A percentile compares a stretch with the other conserved stretches of the same genome.
phyloP scores from a whole-genome alignment of 2,888 invertebrate species.

The Brenthis ino region DNA sequence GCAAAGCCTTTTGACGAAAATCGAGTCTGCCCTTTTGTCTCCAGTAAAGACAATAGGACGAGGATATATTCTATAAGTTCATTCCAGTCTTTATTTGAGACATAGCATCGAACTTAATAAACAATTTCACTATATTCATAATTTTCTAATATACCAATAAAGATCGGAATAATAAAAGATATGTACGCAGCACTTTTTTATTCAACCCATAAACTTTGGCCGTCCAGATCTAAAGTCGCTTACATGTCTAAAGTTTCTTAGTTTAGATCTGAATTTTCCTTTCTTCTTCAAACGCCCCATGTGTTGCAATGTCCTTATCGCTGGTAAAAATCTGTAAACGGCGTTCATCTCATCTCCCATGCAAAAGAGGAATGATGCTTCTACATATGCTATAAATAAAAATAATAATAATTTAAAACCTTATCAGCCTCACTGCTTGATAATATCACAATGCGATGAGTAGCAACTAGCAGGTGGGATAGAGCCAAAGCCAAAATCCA shows the following conservation, averaged over 20 bases:
- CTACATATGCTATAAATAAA: conserved; percentile 59
- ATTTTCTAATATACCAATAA: no score
- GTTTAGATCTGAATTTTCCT: conserved; percentile 52
- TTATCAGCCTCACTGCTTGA: no score
- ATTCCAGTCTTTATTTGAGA: no score
- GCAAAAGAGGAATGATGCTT: conserved; percentile 65
- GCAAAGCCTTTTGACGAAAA: no score
- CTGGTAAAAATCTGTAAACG: conserved; percentile 62
- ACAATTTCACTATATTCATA: no score
- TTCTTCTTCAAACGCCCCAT: conserved; percentile 69
- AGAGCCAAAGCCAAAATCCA: no score
- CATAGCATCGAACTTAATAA: no score
- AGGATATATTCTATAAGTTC: no score
- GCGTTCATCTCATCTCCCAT: conserved; percentile 60
- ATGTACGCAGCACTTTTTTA: conserved; percentile 1
- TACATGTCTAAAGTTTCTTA: conserved; percentile 60
- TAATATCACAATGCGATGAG: not conserved
- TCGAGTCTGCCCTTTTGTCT: no score
- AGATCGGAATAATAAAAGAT: no score
- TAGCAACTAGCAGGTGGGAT: not conserved
- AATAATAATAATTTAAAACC: not conserved
- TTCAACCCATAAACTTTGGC: conserved; percentile 59
- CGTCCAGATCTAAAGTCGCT: conserved; percentile 52
- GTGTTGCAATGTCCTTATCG: conserved; percentile 64
- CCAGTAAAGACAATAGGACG: no score